Base-by-base conservation (phyloP, 2,113 vertebrate species). In the Pomatorhinus ruficollis region DNA sequence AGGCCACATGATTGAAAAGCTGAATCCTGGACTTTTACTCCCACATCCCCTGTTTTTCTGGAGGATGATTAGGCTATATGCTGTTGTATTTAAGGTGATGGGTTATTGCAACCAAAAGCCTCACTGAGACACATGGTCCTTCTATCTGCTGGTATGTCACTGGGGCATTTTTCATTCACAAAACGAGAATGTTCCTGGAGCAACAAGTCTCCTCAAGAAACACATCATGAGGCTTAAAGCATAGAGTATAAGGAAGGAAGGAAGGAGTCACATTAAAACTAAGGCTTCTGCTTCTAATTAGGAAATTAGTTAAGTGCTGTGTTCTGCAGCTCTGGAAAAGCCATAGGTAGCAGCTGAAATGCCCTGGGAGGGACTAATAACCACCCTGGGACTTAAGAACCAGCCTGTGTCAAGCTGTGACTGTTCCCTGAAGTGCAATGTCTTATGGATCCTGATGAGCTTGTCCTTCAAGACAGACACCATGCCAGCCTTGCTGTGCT, bases 261-360 rank as follows among this genome's bases (percentile, higher is more conserved):
- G 35, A 74, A 93, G 15, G 12, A 50, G 54, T 45, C 50, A 42
- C 0, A 2, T 42, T 65, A 53, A 65, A 88, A 81, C 59, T 31
- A 90, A 83, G n/a, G 25, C 42, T 92, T 90, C 50, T 88, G 40
- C 57, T 80, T 88, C 45, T 83, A 54, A 61, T 86, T 90, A 72
- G 60, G 47, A 75, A 11, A 53, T 60, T 31, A 64, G n/a, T 47
- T 72, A 65, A 87, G 15, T 45, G 59, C 82, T 89, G 31, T 37
- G 70, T 75, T 91, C 75, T 83, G 49, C 40, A 56, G 59, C 49
- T 83, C 82, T 76, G 57, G 53, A 72, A 69, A n/a, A 80, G 17
- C 31, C 45, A 6, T 22, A 79, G 35, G 11, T 35, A 63, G 57
- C 37, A 49, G 49, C 33, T 81, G 64, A 84, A 91, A 68, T 52